Evolutionary conservation across 1,140 invertebrate species (phyloP).

Genomic region (Gonatopus flavifemur): DNA sequence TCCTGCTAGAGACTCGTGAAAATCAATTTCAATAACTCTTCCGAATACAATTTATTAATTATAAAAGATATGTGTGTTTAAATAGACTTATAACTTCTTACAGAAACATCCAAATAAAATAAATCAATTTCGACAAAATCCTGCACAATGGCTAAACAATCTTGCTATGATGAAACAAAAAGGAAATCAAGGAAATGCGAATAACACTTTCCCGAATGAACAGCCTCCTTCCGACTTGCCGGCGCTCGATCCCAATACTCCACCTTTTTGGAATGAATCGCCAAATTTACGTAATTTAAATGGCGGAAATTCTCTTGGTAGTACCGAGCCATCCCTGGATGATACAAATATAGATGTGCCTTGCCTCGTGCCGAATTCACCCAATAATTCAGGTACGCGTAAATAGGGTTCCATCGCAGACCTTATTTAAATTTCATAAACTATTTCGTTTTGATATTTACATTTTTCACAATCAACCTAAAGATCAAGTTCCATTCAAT

Average conservation of each 20-base stretch:
- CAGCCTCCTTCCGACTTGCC: conserved; percentile 54
- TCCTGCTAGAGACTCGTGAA: not conserved
- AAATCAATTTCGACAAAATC: conserved; percentile 81
- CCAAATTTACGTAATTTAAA: conserved; percentile 52
- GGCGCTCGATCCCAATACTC: conserved; percentile 51
- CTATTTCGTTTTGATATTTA: too few species aligned
- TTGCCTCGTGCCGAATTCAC: conserved; percentile 57
- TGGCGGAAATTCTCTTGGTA: conserved; percentile 53
- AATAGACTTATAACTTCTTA: conserved; percentile 31
- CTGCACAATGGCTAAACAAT: conserved; percentile 79
- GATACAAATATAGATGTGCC: conserved; percentile 59
- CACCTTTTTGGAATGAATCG: conserved; percentile 56
- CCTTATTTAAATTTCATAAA: too few species aligned
- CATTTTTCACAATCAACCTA: too few species aligned
- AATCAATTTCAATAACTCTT: not conserved
- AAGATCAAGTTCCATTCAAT: too few species aligned
- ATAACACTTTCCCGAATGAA: conserved; percentile 51
- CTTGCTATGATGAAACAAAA: conserved; percentile 76
- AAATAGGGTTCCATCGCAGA: too few species aligned
- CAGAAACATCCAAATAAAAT: conserved; percentile 89
- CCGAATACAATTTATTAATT: not conserved
- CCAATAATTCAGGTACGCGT: conserved; percentile 55
- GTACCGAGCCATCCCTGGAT: conserved; percentile 54
- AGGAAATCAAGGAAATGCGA: conserved; percentile 56
- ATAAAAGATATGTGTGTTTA: conserved; percentile 6